Base-by-base conservation (phyloP, 1,140 invertebrate species). In the Drosophila kurseongensis region DNA sequence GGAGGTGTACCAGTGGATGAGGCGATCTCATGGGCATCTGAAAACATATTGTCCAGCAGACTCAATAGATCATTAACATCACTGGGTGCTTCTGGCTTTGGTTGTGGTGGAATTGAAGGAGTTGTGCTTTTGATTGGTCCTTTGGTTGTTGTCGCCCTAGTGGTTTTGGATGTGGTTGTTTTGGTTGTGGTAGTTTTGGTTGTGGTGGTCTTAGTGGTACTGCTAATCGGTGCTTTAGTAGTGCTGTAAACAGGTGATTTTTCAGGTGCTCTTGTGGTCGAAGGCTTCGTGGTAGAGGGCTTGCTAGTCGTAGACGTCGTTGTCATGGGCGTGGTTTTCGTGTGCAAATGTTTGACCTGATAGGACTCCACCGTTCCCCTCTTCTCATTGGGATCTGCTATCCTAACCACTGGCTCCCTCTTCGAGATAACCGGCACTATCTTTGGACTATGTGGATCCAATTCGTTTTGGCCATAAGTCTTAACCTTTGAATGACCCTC, bases 401-500 rank as follows among this genome's bases (percentile, higher is more conserved):
- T 48, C 14, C 90, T 66, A 9, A 92, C 84, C 16, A 92, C 80
- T 0, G 92, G 88, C 42, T 92, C 91, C 18, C 85, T 66, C 59
- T 85, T 85, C 2, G 92, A 84, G 48, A 92, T 85, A 5, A 92
- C 73, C 6, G 90, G 90, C 52, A 92, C 89, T 56, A 92, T 92
- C 69, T 92, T 92, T 0, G 91, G 91, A 55, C 89, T 82, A 52
- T 92, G 90, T 36, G 90, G 85, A 78, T 93, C 92, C 75, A 93
- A 72, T 55, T 95, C 94, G n/a, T 92, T 94, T 0, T 95, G 95
- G 16, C 96, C 95, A 84, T 97, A 97, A 1, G 95, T 96, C 92
- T 96, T 96, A 0, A 97, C 96, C 92, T 96, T 96, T 0, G 96
- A 96, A 83, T 97, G 96, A 1, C 96, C 96, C 92, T 97, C 95